Percentiles rank a stretch among this genome's conserved stretches.
phyloP scores from a whole-genome alignment of 2,797 vertebrate species.

The Scolopax rusticola region DNA sequence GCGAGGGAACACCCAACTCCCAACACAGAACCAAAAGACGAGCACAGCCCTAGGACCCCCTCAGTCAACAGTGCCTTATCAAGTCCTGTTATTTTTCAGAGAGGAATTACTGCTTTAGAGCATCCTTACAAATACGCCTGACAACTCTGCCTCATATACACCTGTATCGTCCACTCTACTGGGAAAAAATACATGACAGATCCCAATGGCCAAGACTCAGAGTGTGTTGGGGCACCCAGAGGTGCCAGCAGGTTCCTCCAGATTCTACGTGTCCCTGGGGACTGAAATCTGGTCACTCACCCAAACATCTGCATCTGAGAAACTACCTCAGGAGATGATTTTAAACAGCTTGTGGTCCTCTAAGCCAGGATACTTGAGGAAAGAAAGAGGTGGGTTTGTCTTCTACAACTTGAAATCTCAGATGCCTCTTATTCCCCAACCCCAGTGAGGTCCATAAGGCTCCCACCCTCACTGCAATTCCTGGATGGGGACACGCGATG shows the following conservation, averaged over 20 bases:
- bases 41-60: not conserved
- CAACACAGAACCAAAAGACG: not conserved
- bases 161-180: fast-evolving
- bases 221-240: not conserved
- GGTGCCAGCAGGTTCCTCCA: not conserved
- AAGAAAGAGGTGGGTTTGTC: not conserved
- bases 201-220: not conserved
- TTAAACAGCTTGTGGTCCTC: not conserved
- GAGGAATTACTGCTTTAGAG: not conserved
- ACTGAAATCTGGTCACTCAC: not conserved
- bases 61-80: fast-evolving
- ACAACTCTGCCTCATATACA: not conserved
- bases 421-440: not conserved
- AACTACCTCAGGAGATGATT: not conserved
- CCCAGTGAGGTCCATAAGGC: not conserved
- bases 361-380: not conserved
- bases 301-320: not conserved
- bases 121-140: not conserved
- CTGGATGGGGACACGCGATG: fast-evolving
- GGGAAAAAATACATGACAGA: fast-evolving
- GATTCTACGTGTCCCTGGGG: not conserved
- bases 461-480: not conserved
- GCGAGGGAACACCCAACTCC: not conserved
- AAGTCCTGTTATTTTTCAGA: not conserved
- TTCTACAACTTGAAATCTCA: not conserved